A percentile compares a stretch with the other conserved stretches of the same genome.
phyloP scores from a whole-genome alignment of 2,888 invertebrate genomes.

The Parnassius smintheus region DNA sequence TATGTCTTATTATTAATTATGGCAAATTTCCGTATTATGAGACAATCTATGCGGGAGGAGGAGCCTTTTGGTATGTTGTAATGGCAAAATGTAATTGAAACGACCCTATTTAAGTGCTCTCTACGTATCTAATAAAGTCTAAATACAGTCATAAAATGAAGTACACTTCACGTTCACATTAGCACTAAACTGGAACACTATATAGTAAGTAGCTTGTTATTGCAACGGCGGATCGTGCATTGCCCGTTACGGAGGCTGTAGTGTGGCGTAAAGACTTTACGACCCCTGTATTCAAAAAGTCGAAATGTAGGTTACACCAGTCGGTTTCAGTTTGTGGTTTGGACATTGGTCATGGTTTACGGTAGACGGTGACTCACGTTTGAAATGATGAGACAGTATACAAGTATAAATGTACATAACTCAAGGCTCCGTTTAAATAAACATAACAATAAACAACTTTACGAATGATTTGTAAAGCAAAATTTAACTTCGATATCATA shows the following conservation, averaged over 20 bases:
- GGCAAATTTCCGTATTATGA: too few relatives aligned
- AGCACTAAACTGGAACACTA: constrained; percentile 53
- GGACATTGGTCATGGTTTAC: constrained; percentile 34
- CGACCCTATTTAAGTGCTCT: too few relatives aligned
- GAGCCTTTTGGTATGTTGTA: too few relatives aligned
- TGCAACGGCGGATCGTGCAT: constrained; percentile 61
- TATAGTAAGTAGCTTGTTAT: constrained; percentile 55
- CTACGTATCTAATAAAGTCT: constrained; percentile 3
- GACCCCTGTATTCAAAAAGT: constrained; percentile 50
- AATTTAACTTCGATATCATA: too few relatives aligned
- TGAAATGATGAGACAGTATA: constrained; percentile 1
- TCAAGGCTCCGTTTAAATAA: too few relatives aligned
- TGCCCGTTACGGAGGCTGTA: constrained; percentile 62
- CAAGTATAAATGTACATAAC: not conserved
- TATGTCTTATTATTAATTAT: too few relatives aligned
- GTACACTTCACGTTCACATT: constrained; percentile 11
- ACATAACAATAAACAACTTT: too few relatives aligned
- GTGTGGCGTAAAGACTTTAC: constrained; percentile 51
- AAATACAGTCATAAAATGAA: constrained; percentile 21
- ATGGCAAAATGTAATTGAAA: too few relatives aligned
- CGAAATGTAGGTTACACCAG: constrained; percentile 59
- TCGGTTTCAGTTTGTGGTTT: constrained; percentile 42
- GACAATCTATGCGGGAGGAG: too few relatives aligned
- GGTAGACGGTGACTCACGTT: constrained; percentile 14
- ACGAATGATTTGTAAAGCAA: too few relatives aligned